Conservation (phyloP, 1,140 invertebrate genomes). For the Chironomus striatipennis region DNA sequence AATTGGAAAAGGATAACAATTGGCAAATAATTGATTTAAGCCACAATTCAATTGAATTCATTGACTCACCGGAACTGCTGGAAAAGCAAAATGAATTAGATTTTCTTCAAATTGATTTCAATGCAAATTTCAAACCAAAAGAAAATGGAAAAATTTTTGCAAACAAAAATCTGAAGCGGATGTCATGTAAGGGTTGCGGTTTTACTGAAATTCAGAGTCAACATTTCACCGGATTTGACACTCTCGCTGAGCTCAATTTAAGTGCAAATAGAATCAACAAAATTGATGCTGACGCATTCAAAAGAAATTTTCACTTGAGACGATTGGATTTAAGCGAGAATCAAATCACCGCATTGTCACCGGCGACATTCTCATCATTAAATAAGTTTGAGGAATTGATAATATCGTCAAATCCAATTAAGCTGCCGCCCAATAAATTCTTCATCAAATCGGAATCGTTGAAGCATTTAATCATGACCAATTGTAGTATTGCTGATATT, state of each 20-base stretch:
- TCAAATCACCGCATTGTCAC: neutral
- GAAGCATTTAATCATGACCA: neutral
- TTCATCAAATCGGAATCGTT: neutral
- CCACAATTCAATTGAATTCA: conserved; percentile 19
- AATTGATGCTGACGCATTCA: neutral
- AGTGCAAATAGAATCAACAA: neutral
- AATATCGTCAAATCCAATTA: neutral
- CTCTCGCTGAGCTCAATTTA: neutral
- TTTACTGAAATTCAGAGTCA: neutral
- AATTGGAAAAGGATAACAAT: neutral
- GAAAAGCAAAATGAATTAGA: neutral
- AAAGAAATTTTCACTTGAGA: neutral
- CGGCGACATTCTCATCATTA: neutral
- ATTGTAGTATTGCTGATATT: neutral
- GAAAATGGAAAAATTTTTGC: neutral
- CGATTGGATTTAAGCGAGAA: neutral
- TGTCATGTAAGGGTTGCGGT: neutral
- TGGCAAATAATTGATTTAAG: conserved; percentile 21
- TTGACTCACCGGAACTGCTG: conserved; percentile 4
- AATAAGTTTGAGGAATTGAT: neutral
- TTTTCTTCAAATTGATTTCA: neutral
- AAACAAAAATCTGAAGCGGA: neutral
- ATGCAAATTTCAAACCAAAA: neutral
- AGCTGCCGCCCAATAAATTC: neutral
- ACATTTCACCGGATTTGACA: neutral